Conservation (phyloP, 2,888 invertebrate species). For the Xylota sylvarum region DNA sequence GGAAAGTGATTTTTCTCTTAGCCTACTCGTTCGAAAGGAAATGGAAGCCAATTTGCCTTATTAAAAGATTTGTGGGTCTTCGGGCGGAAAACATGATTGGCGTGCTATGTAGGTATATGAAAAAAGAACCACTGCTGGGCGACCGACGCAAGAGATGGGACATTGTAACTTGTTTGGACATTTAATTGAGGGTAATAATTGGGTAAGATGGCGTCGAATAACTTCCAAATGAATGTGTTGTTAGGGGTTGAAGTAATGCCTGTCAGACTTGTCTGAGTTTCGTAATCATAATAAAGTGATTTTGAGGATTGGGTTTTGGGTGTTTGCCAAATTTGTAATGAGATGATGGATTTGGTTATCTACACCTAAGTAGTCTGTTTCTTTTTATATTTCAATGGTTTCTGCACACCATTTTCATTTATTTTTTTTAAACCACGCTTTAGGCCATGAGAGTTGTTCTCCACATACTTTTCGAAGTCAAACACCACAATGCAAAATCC, state of each 20-base stretch:
- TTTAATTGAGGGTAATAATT: conserved; percentile 56
- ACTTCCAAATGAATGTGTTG: conserved; percentile 32
- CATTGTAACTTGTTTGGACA: conserved; percentile 35
- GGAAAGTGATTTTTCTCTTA: conserved; percentile 47
- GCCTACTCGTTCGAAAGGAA: neutral
- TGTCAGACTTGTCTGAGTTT: conserved; percentile 15
- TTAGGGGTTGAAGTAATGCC: conserved; percentile 12
- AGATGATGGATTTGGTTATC: neutral
- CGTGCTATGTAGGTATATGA: conserved; percentile 41
- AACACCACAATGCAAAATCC: too few relatives aligned
- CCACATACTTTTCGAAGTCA: too few relatives aligned
- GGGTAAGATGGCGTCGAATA: conserved; percentile 32
- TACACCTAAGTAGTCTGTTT: too few relatives aligned
- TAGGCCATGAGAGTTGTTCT: too few relatives aligned
- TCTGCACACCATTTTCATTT: too few relatives aligned
- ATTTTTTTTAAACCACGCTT: too few relatives aligned
- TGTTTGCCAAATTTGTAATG: neutral
- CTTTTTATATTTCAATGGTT: too few relatives aligned
- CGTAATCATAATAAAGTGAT: neutral
- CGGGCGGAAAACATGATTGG: conserved; percentile 60
- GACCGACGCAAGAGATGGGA: neutral
- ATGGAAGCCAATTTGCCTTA: conserved; percentile 49
- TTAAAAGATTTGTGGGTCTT: conserved; percentile 49
- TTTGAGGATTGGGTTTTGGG: neutral
- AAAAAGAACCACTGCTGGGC: neutral